phyloP scores from a whole-genome alignment of 2,113 vertebrate genomes.

The Rhea pennata region DNA sequence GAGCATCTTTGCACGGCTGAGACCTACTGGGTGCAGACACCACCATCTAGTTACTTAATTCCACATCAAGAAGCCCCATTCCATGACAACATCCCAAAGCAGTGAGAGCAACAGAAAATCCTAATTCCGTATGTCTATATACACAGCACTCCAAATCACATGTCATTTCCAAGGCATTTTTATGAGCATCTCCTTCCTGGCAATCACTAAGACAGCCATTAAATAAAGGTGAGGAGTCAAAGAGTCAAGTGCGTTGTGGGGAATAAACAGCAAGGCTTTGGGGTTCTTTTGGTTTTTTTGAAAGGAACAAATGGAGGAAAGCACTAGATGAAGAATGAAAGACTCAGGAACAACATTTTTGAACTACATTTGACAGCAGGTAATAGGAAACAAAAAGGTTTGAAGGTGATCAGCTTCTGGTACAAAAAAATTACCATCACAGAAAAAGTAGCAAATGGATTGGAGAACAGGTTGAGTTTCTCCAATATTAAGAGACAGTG shows the following conservation, averaged over 20 bases:
- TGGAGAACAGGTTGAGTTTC: background rate
- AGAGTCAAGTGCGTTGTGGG: background rate
- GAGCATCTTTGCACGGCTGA: background rate
- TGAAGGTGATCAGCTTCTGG: background rate
- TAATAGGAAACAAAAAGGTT: background rate
- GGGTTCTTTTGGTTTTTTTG: too few relatives aligned
- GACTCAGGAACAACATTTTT: background rate
- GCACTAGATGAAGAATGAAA: background rate
- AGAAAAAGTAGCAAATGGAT: background rate
- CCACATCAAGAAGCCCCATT: background rate
- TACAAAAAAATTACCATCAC: background rate
- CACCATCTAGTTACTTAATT: background rate
- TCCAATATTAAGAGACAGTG: background rate
- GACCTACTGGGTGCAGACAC: background rate
- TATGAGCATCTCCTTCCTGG: background rate
- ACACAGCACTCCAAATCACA: background rate
- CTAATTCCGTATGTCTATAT: background rate
- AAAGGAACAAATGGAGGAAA: background rate
- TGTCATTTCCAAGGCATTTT: background rate
- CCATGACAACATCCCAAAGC: background rate
- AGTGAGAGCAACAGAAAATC: background rate
- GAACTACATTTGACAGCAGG: background rate
- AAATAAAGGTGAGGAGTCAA: background rate
- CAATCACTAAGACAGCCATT: background rate
- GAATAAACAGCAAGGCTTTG: background rate